Base-by-base conservation (phyloP, 2,797 vertebrate species). In the Saxicola maurus region DNA sequence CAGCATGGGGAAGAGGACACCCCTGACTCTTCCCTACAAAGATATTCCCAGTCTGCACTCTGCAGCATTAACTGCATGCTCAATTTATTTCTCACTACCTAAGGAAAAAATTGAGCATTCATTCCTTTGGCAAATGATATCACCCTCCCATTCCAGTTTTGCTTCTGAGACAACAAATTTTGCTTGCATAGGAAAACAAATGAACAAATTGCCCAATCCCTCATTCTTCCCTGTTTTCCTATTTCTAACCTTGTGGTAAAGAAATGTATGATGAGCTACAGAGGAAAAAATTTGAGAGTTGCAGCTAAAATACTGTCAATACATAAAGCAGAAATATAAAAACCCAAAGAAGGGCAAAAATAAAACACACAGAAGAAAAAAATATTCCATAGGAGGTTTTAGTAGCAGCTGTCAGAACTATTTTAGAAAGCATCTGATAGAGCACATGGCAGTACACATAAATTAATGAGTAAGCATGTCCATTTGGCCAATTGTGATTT, bases 281-380 rank as follows among this genome's bases (percentile, higher is more conserved):
- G 60, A 87, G 89, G 87, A 93, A 96, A 96, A 89, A 91, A 95
- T 96, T 51, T 89, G 66, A 46, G 30, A 90, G 52, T 91, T 77
- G 71, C 52, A 59, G 66, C 45, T 91, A 87, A 95, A 90, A 89
- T 45, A 66, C 30, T 60, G 90, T 56, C 73, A 83, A 59, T 89
- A 87, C 38, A 72, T 78, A 62, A 87, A 81, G 43, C 6, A 81
- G 66, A 90, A 86, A 82, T 48, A 68, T 4, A 81, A 83, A 86
- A 93, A 33, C 1, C 46, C 60, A 51, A 90, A 74, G 38, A 88
- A 67, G 13, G 67, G 42, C 33, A 93, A 87, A 90, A 90, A 75
- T 61, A 82, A 87, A 68, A 62, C 31, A 56, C 20, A 3, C 3
- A 64, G 23, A 81, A 89, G 37, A 56, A 82, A 81, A 77, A 73